A percentile compares a stretch with the other conserved stretches of the same genome.
Evolutionary conservation across 2,797 vertebrate species (phyloP).

Genomic region (Betta splendens): DNA sequence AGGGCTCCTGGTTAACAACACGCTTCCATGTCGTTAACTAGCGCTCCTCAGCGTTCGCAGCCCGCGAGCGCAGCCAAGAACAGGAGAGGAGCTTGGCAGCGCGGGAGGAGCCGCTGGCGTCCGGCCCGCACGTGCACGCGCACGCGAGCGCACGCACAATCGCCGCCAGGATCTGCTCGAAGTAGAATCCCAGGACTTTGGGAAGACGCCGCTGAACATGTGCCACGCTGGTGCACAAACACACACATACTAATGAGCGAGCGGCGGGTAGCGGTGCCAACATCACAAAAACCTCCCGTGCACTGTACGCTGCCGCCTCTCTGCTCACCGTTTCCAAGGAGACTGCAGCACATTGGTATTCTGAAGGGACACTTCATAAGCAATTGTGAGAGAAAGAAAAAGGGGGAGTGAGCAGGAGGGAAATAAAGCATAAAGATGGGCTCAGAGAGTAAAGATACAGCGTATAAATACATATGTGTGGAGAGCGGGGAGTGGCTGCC

Average conservation of each 20-base stretch:
- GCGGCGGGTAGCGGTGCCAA: slow-evolving; percentile 58
- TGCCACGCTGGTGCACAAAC: slow-evolving; percentile 24
- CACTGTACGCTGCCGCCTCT: slow-evolving; percentile 56
- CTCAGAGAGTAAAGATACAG: slow-evolving; percentile 21
- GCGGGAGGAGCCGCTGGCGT: slow-evolving; percentile 36
- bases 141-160: slow-evolving; percentile 10
- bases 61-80: slow-evolving; percentile 42
- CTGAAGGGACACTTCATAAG: slow-evolving; percentile 71
- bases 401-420: slow-evolving; percentile 9
- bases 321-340: slow-evolving; percentile 79
- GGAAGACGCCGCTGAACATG: slow-evolving; percentile 34
- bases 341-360: slow-evolving; percentile 78
- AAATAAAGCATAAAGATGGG: slow-evolving; percentile 34
- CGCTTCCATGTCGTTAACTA: slow-evolving; percentile 42
- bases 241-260: slow-evolving; percentile 46
- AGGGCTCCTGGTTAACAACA: slow-evolving; percentile 40
- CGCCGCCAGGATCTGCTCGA: slow-evolving; percentile 15
- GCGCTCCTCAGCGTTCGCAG: slow-evolving; percentile 35
- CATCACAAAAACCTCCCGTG: slow-evolving; percentile 57
- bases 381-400: slow-evolving; percentile 58
- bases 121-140: slow-evolving; percentile 11
- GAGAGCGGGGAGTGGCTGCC: too few relatives aligned
- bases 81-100: slow-evolving; percentile 46
- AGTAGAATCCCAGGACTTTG: slow-evolving; percentile 9
- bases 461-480: slow-evolving; percentile 27